Conservation (phyloP, 2,797 vertebrate species). For the Hippopotamyrus pictus region DNA sequence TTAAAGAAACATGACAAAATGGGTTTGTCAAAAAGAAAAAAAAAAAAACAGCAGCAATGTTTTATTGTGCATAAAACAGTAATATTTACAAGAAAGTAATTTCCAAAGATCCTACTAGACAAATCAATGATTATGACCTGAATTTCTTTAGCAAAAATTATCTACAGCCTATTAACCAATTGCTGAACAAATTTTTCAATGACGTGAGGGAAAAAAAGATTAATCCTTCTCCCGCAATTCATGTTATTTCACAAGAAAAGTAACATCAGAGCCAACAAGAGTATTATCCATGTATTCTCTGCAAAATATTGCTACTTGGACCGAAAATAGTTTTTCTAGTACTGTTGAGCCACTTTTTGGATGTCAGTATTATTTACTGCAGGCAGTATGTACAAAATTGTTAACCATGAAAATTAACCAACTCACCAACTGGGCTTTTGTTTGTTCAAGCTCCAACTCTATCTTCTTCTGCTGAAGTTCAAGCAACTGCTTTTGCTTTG, state of each 20-base stretch:
- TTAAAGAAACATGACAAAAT: not conserved
- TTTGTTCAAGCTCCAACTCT: constrained; percentile 95
- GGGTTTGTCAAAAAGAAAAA: not conserved
- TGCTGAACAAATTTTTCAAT: not conserved
- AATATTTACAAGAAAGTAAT: not conserved
- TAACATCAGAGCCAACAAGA: not conserved
- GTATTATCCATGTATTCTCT: not conserved
- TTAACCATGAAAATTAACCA: constrained; percentile 7
- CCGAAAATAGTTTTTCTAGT: not conserved
- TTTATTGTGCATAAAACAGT: not conserved
- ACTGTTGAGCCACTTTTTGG: not conserved
- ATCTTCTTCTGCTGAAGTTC: constrained; percentile 99
- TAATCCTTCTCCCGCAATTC: not conserved
- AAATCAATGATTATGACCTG: not conserved
- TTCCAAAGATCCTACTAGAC: not conserved
- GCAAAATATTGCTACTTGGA: not conserved
- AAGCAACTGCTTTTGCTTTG: constrained; percentile 96
- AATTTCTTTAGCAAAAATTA: not conserved
- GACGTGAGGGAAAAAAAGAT: not conserved
- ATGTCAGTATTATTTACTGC: not conserved
- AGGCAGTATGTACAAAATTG: not conserved
- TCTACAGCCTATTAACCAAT: not conserved
- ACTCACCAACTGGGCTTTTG: constrained; percentile 95
- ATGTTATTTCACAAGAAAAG: not conserved
- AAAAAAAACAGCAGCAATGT: not conserved